Conservation (phyloP, 2,888 invertebrate genomes). For the Campaea margaritaria region DNA sequence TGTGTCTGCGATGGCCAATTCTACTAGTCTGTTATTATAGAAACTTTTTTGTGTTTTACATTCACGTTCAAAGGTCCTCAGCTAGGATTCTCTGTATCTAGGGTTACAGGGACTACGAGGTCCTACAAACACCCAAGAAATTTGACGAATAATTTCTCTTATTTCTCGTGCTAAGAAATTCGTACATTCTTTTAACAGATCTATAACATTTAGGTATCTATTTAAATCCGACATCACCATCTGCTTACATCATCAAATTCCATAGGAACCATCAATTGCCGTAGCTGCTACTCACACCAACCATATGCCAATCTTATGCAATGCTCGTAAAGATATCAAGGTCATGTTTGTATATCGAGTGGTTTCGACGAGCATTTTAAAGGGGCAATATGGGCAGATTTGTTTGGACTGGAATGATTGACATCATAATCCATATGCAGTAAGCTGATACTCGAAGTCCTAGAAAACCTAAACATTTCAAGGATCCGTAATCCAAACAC, state of each 20-base stretch:
- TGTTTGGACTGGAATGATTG: not conserved
- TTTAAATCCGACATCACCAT: conserved; percentile 25
- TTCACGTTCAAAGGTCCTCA: too few species aligned
- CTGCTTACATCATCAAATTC: conserved; percentile 30
- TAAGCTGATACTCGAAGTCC: not conserved
- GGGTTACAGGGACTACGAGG: too few species aligned
- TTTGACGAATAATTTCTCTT: not conserved
- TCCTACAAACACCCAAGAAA: too few species aligned
- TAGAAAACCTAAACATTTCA: too few species aligned
- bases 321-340: conserved; percentile 21
- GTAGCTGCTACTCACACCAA: conserved; percentile 11
- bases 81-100: too few species aligned
- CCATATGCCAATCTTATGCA: conserved; percentile 32
- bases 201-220: conserved; percentile 14
- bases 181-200: conserved; percentile 15
- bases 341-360: conserved; percentile 15
- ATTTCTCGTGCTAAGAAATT: not conserved
- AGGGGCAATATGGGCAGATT: not conserved
- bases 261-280: conserved; percentile 23
- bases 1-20: conserved; percentile 29
- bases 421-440: not conserved
- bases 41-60: not conserved
- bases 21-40: not conserved
- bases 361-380: conserved; percentile 9
- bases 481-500: too few species aligned